Evolutionary conservation across 1,140 invertebrate genomes (phyloP).

Genomic region (Hyphantria cunea): DNA sequence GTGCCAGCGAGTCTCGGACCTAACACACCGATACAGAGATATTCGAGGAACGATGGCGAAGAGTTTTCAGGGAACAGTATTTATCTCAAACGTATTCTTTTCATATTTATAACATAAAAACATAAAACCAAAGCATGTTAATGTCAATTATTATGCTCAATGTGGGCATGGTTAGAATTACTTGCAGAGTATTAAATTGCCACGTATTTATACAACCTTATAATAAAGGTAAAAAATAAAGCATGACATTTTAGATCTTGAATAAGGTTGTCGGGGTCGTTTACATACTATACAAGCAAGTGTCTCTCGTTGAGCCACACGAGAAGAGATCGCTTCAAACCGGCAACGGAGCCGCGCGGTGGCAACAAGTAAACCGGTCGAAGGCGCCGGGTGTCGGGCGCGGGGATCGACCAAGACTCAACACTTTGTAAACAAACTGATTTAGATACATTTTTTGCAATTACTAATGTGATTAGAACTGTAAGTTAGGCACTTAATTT

Average conservation of each 20-base stretch:
- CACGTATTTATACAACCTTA: neutral
- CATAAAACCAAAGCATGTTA: conserved; percentile 49
- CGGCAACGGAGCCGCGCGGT: conserved; percentile 69
- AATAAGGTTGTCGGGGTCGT: conserved; percentile 67
- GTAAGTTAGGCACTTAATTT: neutral
- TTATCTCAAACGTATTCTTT: conserved; percentile 45
- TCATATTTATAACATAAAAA: conserved; percentile 26
- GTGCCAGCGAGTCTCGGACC: conserved; percentile 66
- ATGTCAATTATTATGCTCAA: conserved; percentile 1
- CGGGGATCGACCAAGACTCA: conserved; percentile 66
- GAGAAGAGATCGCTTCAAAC: conserved; percentile 76
- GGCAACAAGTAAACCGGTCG: conserved; percentile 74
- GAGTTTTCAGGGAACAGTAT: conserved; percentile 58
- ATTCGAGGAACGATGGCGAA: conserved; percentile 72
- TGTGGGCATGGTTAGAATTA: neutral
- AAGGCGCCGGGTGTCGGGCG: conserved; percentile 66
- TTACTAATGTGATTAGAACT: conserved; percentile 2
- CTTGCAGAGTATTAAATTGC: neutral
- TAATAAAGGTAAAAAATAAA: conserved; percentile 24
- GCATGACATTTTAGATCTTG: conserved; percentile 37
- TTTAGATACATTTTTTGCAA: conserved; percentile 63
- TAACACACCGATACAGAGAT: conserved; percentile 72
- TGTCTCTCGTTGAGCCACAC: conserved; percentile 59
- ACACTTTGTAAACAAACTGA: conserved; percentile 78
- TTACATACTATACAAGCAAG: conserved; percentile 71